Evolutionary conservation across 2,888 invertebrate species (phyloP).

Genomic region (Andrena chrysosceles): DNA sequence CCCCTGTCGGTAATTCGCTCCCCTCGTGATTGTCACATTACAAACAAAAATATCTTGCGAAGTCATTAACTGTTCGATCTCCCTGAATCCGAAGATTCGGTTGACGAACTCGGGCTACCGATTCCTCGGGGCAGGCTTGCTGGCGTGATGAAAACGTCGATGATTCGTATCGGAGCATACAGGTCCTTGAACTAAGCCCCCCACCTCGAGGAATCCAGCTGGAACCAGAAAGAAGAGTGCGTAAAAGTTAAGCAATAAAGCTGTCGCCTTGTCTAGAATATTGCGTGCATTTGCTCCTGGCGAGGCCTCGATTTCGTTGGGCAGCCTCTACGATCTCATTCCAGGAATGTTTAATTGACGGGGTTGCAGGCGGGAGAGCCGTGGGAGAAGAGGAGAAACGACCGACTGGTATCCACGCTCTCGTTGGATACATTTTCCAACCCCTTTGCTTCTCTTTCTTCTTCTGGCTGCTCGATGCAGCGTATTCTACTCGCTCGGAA

Average conservation of each 20-base stretch:
- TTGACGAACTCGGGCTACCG: too few relatives aligned
- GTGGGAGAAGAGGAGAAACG: conserved; percentile 41
- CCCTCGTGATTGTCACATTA: too few relatives aligned
- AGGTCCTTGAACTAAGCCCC: background rate
- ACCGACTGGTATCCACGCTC: conserved; percentile 27
- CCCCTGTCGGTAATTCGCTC: too few relatives aligned
- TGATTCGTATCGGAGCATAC: background rate
- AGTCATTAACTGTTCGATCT: too few relatives aligned
- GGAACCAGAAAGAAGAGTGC: background rate
- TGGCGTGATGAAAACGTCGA: background rate
- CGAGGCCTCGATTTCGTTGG: conserved; percentile 1
- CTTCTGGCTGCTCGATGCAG: conserved; percentile 31
- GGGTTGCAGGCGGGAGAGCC: conserved; percentile 55
- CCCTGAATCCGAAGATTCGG: too few relatives aligned
- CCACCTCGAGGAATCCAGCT: background rate
- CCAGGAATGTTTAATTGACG: conserved; percentile 44
- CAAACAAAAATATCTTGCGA: too few relatives aligned
- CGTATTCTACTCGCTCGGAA: conserved; percentile 59
- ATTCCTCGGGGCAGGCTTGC: too few relatives aligned
- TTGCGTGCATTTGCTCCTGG: background rate
- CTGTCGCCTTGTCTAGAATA: background rate
- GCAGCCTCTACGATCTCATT: conserved; percentile 7
- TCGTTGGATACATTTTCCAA: conserved; percentile 57
- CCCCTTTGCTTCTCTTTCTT: conserved; percentile 15
- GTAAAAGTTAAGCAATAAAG: conserved; percentile 1